Evolutionary conservation across 2,113 vertebrate species (phyloP).

Genomic region (Colinus virginianus): DNA sequence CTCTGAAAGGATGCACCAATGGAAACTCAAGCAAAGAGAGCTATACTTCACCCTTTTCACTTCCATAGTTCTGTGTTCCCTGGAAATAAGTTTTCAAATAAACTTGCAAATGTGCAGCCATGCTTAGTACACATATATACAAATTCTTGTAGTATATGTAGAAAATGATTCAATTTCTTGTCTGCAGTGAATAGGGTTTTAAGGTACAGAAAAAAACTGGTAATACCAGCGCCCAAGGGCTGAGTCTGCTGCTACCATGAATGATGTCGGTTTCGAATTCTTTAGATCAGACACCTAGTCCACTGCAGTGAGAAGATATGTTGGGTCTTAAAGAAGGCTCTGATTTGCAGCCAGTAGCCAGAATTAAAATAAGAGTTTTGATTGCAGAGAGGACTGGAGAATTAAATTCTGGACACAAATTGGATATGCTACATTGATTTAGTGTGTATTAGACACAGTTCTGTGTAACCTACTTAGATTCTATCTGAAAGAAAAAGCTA

Average conservation of each 20-base stretch:
- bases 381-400: background rate
- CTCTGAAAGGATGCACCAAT: background rate
- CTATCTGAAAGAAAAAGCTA: background rate
- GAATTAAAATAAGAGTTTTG: background rate
- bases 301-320: background rate
- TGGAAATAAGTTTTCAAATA: background rate
- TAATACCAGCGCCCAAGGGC: background rate
- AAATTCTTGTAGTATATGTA: background rate
- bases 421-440: background rate
- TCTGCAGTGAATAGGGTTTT: background rate
- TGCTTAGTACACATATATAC: background rate
- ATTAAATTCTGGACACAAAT: constrained; percentile 13
- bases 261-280: background rate
- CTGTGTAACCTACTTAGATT: constrained; percentile 2
- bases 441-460: background rate
- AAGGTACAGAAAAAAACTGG: background rate
- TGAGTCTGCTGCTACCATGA: background rate
- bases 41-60: background rate
- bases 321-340: background rate
- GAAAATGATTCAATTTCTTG: background rate
- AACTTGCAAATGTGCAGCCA: background rate
- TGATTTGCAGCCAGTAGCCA: background rate
- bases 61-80: background rate
- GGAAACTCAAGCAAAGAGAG: background rate
- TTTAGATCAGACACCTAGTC: background rate